Conservation (phyloP, 2,113 vertebrate species). For the Ptilonorhynchus violaceus region DNA sequence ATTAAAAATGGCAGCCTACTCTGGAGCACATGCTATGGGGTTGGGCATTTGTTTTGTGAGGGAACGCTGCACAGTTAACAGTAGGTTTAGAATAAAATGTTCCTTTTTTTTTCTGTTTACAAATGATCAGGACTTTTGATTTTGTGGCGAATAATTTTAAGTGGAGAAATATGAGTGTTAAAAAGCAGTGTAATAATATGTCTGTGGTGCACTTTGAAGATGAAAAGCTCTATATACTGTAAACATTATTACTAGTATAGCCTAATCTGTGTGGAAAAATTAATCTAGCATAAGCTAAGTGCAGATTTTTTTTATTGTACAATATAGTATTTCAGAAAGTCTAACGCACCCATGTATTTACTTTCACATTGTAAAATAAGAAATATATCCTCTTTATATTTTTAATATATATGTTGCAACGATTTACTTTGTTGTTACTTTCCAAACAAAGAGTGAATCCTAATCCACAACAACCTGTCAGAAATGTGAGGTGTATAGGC, state of each 20-base stretch:
- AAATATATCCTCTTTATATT: not conserved
- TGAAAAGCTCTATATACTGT: conserved; percentile 24
- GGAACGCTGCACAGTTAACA: not conserved
- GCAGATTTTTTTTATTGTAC: not conserved
- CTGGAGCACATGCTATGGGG: not conserved
- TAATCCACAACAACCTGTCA: not conserved
- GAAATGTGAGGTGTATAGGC: not conserved
- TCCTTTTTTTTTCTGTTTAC: not conserved
- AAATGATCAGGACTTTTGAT: not conserved
- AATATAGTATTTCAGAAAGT: not conserved
- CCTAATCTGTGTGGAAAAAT: conserved; percentile 23
- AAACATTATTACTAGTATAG: conserved; percentile 25
- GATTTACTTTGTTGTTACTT: not conserved
- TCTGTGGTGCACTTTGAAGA: conserved; percentile 51
- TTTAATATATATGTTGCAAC: not conserved
- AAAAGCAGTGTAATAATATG: conserved; percentile 47
- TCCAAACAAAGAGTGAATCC: not conserved
- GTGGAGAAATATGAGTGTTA: not conserved
- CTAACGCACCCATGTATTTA: not conserved
- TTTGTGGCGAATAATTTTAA: conserved; percentile 17
- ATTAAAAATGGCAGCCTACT: not conserved
- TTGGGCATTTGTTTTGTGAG: not conserved
- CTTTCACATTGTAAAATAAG: not conserved
- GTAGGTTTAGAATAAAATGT: not conserved
- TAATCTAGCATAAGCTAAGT: not conserved